Conservation (phyloP, 2,113 vertebrate genomes). For the Pollimyrus isidori region DNA sequence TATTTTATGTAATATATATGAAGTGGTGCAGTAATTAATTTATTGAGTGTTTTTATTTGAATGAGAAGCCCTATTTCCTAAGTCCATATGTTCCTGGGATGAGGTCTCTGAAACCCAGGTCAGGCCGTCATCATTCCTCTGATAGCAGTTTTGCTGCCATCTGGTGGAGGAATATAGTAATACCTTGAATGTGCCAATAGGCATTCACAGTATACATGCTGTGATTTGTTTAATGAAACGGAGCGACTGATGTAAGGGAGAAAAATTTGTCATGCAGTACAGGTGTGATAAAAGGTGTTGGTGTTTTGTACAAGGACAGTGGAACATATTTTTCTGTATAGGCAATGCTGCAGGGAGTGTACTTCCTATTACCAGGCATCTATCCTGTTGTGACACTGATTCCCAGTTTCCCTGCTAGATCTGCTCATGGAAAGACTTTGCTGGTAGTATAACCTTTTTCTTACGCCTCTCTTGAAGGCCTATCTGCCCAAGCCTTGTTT, state of each 20-base stretch:
- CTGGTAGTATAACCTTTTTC: not conserved
- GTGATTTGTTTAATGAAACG: not conserved
- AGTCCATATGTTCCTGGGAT: not conserved
- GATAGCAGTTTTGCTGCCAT: not conserved
- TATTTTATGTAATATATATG: not conserved
- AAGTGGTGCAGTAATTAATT: not conserved
- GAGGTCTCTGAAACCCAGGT: not conserved
- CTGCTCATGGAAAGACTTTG: not conserved
- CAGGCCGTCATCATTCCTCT: not conserved
- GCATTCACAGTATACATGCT: not conserved
- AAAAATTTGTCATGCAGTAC: not conserved
- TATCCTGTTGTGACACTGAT: not conserved
- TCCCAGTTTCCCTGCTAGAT: not conserved
- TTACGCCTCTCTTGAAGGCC: not conserved
- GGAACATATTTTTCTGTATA: not conserved
- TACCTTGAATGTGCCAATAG: not conserved
- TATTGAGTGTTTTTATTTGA: not conserved
- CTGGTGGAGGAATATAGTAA: not conserved
- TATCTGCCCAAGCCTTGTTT: conserved; percentile 2
- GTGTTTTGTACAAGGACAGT: not conserved
- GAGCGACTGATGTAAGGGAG: not conserved
- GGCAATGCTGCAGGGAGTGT: not conserved
- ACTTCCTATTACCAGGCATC: not conserved
- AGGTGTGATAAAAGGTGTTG: not conserved
- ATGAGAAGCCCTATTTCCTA: not conserved